Conservation (phyloP, 2,113 vertebrate species). For the Ophthalmolycus amberensis region DNA sequence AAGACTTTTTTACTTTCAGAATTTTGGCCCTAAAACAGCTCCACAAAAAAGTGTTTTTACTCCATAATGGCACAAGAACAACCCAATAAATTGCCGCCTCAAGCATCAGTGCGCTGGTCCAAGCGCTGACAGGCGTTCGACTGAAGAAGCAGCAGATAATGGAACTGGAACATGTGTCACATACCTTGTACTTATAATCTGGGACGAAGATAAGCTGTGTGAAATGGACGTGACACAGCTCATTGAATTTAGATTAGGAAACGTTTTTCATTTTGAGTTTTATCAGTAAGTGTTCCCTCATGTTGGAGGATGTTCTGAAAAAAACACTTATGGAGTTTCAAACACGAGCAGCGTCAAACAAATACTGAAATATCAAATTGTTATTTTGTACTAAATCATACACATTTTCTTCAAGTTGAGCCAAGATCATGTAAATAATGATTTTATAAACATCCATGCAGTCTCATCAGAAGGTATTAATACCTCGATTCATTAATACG, state of each 20-base stretch:
- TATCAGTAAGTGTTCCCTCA: not conserved
- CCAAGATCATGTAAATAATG: not conserved
- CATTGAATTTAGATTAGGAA: not conserved
- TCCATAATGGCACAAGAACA: not conserved
- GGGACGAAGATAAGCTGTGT: constrained; percentile 45
- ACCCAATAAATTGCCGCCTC: not conserved
- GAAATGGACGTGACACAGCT: constrained; percentile 32
- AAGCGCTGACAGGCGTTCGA: constrained; percentile 1
- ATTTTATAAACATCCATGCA: not conserved
- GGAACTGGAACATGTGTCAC: constrained; percentile 4
- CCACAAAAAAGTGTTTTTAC: not conserved
- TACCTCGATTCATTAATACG: not conserved
- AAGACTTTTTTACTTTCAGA: not conserved
- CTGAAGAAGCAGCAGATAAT: constrained; percentile 9
- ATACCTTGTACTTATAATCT: constrained; percentile 53
- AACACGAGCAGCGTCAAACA: not conserved
- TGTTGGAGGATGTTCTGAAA: not conserved
- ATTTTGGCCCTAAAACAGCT: not conserved
- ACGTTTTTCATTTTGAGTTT: not conserved
- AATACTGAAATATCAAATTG: not conserved
- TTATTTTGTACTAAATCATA: not conserved
- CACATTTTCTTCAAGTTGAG: not conserved
- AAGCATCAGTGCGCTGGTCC: constrained; percentile 12
- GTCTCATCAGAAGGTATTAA: not conserved
- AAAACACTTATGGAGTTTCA: not conserved